Evolutionary conservation across 2,113 vertebrate genomes (phyloP).

Genomic region (Ceratotherium simum): DNA sequence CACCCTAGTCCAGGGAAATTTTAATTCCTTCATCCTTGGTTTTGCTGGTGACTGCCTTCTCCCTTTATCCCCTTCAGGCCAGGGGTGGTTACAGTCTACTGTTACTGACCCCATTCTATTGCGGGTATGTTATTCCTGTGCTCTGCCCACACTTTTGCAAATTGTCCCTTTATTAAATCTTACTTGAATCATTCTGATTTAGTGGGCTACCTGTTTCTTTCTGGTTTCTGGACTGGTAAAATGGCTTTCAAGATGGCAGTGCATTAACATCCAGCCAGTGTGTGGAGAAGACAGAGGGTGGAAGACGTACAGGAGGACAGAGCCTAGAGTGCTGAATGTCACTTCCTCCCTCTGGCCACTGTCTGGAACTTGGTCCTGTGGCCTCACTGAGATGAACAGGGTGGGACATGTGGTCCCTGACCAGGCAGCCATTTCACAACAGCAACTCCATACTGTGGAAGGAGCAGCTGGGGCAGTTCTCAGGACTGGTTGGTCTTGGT

Average conservation of each 20-base stretch:
- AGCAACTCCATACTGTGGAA: background rate
- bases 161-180: too few species aligned
- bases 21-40: too few species aligned
- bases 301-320: too few species aligned
- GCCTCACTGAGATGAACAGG: background rate
- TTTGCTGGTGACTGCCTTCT: background rate
- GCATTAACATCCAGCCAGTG: accelerated
- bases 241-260: background rate
- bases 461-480: background rate
- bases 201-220: background rate
- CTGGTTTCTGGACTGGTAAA: background rate
- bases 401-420: too few species aligned
- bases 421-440: background rate
- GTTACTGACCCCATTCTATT: background rate
- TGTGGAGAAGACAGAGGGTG: too few species aligned
- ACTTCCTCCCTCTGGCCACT: background rate
- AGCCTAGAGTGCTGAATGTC: accelerated
- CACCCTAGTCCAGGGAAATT: too few species aligned
- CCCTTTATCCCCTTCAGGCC: background rate
- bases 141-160: too few species aligned
- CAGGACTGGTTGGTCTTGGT: background rate
- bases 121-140: too few species aligned
- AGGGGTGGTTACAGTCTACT: background rate
- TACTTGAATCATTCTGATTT: background rate
- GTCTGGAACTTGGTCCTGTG: background rate